Conservation (phyloP, 2,888 invertebrate species). For the Buathra laborator region DNA sequence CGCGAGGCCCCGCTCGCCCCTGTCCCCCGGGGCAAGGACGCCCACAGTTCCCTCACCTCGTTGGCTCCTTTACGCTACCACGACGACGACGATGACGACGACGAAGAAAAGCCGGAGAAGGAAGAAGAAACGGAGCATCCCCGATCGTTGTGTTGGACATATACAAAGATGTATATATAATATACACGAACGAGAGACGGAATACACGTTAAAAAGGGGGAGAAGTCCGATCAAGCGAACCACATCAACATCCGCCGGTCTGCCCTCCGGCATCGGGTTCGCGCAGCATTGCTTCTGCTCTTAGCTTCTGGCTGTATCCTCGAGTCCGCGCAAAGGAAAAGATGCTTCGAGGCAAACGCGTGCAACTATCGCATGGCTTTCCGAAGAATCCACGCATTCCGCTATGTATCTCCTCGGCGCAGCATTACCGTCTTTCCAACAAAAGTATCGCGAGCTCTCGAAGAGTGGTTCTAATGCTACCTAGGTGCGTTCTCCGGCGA, state of each 20-base stretch:
- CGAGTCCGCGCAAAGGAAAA: not conserved
- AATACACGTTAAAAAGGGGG: not conserved
- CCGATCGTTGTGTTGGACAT: not conserved
- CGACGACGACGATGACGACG: slow-evolving; percentile 23
- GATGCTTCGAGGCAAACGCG: slow-evolving; percentile 14
- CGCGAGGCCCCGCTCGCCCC: slow-evolving; percentile 72
- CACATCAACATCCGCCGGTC: slow-evolving; percentile 74
- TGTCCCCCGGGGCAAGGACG: slow-evolving; percentile 81
- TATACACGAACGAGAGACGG: not conserved
- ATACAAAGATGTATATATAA: not conserved
- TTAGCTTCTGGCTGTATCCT: slow-evolving; percentile 44
- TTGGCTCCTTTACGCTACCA: slow-evolving; percentile 60
- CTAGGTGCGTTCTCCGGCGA: slow-evolving; percentile 58
- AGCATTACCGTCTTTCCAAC: slow-evolving; percentile 63
- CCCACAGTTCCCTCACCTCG: slow-evolving; percentile 79
- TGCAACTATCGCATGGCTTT: slow-evolving; percentile 30
- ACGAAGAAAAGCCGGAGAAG: slow-evolving; percentile 14
- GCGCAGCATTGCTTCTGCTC: slow-evolving; percentile 51
- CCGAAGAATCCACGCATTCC: slow-evolving; percentile 63
- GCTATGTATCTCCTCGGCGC: slow-evolving; percentile 52
- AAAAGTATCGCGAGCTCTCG: slow-evolving; percentile 54
- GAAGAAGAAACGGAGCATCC: slow-evolving; percentile 28
- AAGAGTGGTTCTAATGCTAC: slow-evolving; percentile 56
- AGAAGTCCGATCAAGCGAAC: slow-evolving; percentile 55
- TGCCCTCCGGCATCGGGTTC: slow-evolving; percentile 62